A percentile compares a stretch with the other conserved stretches of the same genome.
Evolutionary conservation across 2,113 vertebrate species (phyloP).

Genomic region (Seriola quinqueradiata): DNA sequence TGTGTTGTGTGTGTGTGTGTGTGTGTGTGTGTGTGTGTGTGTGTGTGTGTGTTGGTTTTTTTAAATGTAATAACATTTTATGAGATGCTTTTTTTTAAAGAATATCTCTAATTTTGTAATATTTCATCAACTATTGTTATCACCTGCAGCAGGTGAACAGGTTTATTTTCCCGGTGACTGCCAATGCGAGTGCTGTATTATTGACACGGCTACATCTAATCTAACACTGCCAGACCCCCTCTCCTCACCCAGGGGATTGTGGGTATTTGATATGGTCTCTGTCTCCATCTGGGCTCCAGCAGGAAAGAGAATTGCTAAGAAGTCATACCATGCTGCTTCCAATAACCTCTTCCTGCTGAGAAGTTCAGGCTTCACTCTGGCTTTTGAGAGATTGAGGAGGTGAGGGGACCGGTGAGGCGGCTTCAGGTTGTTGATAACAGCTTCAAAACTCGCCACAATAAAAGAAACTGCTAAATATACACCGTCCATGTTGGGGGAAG

Average conservation of each 20-base stretch:
- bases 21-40: background rate
- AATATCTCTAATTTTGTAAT: conserved; percentile 3
- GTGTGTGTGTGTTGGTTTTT: background rate
- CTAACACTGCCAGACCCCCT: conserved; percentile 54
- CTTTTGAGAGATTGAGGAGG: conserved; percentile 32
- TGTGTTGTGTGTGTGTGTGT: background rate
- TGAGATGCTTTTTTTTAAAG: conserved; percentile 6
- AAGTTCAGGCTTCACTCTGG: conserved; percentile 15
- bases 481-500: background rate
- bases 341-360: conserved; percentile 32
- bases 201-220: conserved; percentile 65
- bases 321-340: conserved; percentile 32
- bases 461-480: background rate
- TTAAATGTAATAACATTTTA: background rate
- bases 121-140: conserved; percentile 9
- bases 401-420: background rate
- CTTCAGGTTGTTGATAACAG: conserved; percentile 16
- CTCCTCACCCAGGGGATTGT: conserved; percentile 38
- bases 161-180: conserved; percentile 32
- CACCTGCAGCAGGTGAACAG: conserved; percentile 20
- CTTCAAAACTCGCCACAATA: background rate
- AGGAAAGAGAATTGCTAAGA: conserved; percentile 50
- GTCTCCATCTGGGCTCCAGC: conserved; percentile 58
- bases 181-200: conserved; percentile 31
- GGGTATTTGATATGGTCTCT: conserved; percentile 64